Conservation (phyloP, 2,113 vertebrate species). For the human (Homo sapiens) region GRCh38 chrX:134714501-134715000, state of each 20-base stretch:
- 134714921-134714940: neutral
- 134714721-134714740: neutral
- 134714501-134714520: neutral
- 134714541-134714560: neutral
- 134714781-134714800: neutral
- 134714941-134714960: neutral
- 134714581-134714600: neutral
- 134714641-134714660: neutral
- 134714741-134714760: neutral
- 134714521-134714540: neutral
- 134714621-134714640: neutral
- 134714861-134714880: neutral
- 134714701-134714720: neutral
- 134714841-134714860: neutral
- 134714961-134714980: neutral
- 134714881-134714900: neutral
- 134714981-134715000: neutral
- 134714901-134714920: neutral
- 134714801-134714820: neutral
- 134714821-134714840: slow-evolving; percentile 27
- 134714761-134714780: slow-evolving; percentile 24
- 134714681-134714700: neutral
- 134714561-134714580: neutral
- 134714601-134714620: neutral
- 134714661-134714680: neutral